Evolutionary conservation across 2,797 vertebrate genomes (phyloP).

Genomic region (Microhierax caerulescens): DNA sequence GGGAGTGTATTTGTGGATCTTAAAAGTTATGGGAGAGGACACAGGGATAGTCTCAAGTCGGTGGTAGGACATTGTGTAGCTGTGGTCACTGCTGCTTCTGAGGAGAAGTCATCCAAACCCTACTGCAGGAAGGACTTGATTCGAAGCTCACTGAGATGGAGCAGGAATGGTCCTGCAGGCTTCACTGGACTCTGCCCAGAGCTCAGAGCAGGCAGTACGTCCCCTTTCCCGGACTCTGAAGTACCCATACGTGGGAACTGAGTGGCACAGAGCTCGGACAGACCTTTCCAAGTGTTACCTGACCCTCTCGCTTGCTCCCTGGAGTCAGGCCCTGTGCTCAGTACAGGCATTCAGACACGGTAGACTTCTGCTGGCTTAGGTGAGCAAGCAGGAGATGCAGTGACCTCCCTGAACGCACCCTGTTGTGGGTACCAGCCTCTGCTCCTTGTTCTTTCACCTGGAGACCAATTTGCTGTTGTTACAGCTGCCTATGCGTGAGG

Average conservation of each 20-base stretch:
- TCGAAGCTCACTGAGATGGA: neutral
- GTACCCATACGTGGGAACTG: neutral
- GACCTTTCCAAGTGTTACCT: neutral
- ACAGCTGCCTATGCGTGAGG: fast-evolving
- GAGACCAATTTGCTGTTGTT: neutral
- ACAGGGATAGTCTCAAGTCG: neutral
- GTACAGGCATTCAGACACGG: neutral
- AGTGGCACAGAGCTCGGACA: neutral
- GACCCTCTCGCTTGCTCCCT: neutral
- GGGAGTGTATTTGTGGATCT: neutral
- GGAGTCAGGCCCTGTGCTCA: neutral
- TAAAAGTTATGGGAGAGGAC: neutral
- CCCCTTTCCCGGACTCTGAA: neutral
- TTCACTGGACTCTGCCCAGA: neutral
- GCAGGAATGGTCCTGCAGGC: neutral
- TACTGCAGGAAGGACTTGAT: neutral
- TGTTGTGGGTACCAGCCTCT: neutral
- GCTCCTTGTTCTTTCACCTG: fast-evolving
- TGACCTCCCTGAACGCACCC: fast-evolving
- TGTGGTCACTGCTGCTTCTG: neutral
- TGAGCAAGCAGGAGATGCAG: neutral
- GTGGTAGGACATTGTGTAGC: neutral
- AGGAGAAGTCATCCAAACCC: neutral
- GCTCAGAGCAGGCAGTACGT: neutral
- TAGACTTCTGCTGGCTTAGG: neutral